phyloP scores from a whole-genome alignment of 2,113 vertebrate genomes.

The Columba janthina region DNA sequence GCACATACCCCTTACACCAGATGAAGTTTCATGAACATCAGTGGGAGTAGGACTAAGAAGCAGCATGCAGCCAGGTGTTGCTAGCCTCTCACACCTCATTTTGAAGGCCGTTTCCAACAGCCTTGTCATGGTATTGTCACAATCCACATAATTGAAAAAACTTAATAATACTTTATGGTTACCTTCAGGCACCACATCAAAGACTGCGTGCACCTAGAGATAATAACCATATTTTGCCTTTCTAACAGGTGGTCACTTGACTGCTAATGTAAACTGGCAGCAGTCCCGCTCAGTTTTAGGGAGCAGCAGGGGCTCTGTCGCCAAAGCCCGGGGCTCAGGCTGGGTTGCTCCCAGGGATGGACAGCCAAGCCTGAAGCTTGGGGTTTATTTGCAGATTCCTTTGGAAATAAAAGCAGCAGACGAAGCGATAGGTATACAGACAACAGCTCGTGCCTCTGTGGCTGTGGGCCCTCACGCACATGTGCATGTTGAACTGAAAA shows the following conservation, averaged over 20 bases:
- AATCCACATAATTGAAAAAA: background rate
- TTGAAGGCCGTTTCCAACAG: background rate
- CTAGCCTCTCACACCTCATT: background rate
- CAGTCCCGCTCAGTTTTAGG: background rate
- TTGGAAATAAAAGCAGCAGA: background rate
- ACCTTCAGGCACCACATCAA: constrained; percentile 11
- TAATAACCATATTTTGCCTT: background rate
- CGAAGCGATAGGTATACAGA: background rate
- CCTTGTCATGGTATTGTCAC: background rate
- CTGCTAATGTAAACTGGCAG: background rate
- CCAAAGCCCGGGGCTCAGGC: background rate
- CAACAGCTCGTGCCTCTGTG: background rate
- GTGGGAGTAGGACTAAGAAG: background rate
- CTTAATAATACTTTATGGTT: background rate
- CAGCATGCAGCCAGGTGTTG: constrained; percentile 3
- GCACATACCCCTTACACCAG: background rate
- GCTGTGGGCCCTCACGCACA: background rate
- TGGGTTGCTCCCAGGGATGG: background rate
- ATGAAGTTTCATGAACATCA: background rate
- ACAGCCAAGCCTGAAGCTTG: background rate
- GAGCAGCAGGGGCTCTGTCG: background rate
- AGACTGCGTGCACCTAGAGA: background rate
- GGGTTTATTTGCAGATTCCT: background rate
- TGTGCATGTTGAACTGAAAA: background rate
- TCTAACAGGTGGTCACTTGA: constrained; percentile 14